phyloP scores from a whole-genome alignment of 2,113 vertebrate species.

The Ceuthmochares aereus region DNA sequence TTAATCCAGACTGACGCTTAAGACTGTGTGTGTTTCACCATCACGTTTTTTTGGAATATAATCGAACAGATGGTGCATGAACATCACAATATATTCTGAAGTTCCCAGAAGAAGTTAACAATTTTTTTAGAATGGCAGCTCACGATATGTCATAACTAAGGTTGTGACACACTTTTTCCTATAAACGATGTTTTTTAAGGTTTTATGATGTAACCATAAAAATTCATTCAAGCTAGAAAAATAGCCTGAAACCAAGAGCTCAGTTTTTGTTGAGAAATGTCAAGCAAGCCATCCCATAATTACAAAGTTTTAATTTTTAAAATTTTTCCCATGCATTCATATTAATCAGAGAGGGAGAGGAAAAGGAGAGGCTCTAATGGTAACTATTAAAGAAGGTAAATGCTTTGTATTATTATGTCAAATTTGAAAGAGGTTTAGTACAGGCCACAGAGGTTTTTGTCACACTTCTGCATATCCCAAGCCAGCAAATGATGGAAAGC shows the following conservation, averaged over 20 bases:
- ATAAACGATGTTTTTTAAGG: slow-evolving; percentile 61
- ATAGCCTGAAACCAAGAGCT: slow-evolving; percentile 53
- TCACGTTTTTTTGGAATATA: not conserved
- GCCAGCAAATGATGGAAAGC: not conserved
- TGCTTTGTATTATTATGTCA: not conserved
- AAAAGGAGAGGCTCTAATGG: not conserved
- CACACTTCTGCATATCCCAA: not conserved
- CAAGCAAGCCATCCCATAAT: slow-evolving; percentile 19
- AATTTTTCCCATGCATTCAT: not conserved
- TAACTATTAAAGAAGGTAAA: not conserved
- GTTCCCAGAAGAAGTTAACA: slow-evolving; percentile 40
- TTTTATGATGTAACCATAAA: slow-evolving; percentile 60
- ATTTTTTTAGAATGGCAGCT: not conserved
- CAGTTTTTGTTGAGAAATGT: slow-evolving; percentile 50
- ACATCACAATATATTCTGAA: slow-evolving; percentile 5
- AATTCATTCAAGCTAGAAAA: slow-evolving; percentile 63
- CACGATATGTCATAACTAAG: slow-evolving; percentile 44
- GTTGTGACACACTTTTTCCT: slow-evolving; percentile 27
- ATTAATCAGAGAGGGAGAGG: not conserved
- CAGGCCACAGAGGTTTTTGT: not conserved
- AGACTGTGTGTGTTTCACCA: not conserved
- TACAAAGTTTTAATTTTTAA: not conserved
- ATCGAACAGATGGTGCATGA: not conserved
- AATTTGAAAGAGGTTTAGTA: not conserved
- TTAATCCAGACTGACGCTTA: slow-evolving; percentile 27